Evolutionary conservation across 2,797 vertebrate genomes (phyloP).

Genomic region (Synaphobranchus kaupii): DNA sequence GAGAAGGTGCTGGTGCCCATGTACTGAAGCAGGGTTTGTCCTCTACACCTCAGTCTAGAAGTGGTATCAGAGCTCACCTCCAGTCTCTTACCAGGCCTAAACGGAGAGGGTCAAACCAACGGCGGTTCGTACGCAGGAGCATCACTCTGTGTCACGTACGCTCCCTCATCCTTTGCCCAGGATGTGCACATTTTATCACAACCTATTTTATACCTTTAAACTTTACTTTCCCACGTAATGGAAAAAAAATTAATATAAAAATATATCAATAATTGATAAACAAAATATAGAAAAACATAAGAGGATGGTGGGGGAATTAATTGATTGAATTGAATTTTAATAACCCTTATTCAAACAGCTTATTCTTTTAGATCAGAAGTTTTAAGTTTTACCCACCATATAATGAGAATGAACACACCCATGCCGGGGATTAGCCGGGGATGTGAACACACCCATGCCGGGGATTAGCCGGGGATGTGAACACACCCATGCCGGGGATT

Average conservation of each 20-base stretch:
- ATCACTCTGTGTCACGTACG: too few species aligned
- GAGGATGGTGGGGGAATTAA: not conserved
- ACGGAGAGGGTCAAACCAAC: not conserved
- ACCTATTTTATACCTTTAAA: not conserved
- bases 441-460: too few species aligned
- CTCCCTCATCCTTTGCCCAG: too few species aligned
- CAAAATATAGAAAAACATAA: too few species aligned
- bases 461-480: too few species aligned
- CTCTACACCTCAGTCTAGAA: conserved; percentile 86
- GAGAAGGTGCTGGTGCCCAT: conserved; percentile 95
- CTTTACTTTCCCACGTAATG: not conserved
- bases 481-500: too few species aligned
- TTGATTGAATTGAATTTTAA: not conserved
- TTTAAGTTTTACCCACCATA: not conserved
- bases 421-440: too few species aligned
- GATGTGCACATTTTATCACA: not conserved
- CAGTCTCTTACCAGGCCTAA: conserved; percentile 25
- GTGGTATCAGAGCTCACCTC: conserved; percentile 75
- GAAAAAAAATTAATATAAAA: too few species aligned
- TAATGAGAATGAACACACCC: not conserved
- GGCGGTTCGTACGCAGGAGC: too few species aligned
- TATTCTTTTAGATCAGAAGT: not conserved
- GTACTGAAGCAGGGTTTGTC: conserved; percentile 85
- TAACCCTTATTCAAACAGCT: not conserved
- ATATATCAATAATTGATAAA: too few species aligned